Percentiles rank a stretch among this genome's conserved stretches.
Evolutionary conservation across 2,888 invertebrate species (phyloP).

Genomic region (Xanthorhoe designata): DNA sequence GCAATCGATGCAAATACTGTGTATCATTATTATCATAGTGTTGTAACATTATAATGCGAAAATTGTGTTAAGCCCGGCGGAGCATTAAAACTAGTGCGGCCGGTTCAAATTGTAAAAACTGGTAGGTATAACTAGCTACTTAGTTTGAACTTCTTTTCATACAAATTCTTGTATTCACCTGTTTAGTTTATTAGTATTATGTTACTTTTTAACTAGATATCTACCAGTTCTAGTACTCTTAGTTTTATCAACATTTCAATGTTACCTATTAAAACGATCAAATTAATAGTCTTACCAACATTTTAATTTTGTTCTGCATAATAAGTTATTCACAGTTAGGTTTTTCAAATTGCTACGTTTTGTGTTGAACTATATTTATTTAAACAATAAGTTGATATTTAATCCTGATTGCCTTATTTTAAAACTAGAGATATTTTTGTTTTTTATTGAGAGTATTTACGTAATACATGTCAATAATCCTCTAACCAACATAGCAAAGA

Average conservation of each 20-base stretch:
- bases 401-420: no score
- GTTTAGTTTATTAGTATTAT: background rate
- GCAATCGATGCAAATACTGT: background rate
- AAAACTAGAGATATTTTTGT: background rate
- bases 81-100: slow-evolving; percentile 40
- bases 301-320: no score
- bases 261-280: background rate
- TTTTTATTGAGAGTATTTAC: background rate
- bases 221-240: background rate
- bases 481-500: background rate
- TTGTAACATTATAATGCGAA: slow-evolving; percentile 35
- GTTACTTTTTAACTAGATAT: no score
- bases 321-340: no score
- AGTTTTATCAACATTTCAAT: background rate
- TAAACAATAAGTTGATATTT: no score
- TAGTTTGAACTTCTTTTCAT: slow-evolving; percentile 16
- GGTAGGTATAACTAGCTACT: slow-evolving; percentile 20
- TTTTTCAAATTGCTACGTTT: background rate
- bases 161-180: background rate
- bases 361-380: background rate
- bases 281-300: no score
- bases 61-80: slow-evolving; percentile 34
- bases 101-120: slow-evolving; percentile 17
- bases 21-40: background rate
- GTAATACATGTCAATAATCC: background rate